Conservation (phyloP, 23 tunicate genomes). For the Halocynthia roretzi region DNA sequence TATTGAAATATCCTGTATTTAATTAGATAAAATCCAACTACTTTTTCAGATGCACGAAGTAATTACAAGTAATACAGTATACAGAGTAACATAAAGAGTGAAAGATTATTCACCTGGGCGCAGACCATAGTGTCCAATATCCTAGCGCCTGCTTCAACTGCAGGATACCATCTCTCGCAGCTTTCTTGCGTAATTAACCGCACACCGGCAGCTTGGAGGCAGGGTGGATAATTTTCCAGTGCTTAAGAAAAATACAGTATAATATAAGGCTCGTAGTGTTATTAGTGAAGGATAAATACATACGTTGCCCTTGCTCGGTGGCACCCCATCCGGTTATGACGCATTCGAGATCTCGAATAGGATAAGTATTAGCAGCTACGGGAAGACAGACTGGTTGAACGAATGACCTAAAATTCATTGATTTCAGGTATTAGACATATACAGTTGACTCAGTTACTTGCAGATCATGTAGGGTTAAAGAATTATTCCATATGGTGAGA, state of each 20-base stretch:
- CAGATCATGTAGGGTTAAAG: too few relatives aligned
- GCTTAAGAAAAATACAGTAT: neutral
- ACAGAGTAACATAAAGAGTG: too few relatives aligned
- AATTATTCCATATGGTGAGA: too few relatives aligned
- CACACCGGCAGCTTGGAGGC: neutral
- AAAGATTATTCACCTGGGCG: neutral
- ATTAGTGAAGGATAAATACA: neutral
- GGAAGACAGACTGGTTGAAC: conserved; percentile 2
- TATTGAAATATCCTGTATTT: too few relatives aligned
- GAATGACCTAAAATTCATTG: neutral
- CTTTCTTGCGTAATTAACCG: neutral
- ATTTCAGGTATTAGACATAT: too few relatives aligned
- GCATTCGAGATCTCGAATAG: neutral
- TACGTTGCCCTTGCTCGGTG: neutral
- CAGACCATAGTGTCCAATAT: conserved; percentile 4
- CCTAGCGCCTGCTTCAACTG: neutral
- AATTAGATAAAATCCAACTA: too few relatives aligned
- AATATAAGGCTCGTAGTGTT: neutral
- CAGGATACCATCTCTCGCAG: neutral
- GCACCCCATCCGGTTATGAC: conserved; percentile 14
- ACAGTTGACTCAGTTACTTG: too few relatives aligned
- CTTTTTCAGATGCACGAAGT: too few relatives aligned
- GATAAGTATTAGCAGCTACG: neutral
- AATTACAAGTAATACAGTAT: too few relatives aligned
- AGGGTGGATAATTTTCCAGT: neutral